Evolutionary conservation across 2,113 vertebrate species (phyloP).

Genomic region (Amphilophus citrinellus): DNA sequence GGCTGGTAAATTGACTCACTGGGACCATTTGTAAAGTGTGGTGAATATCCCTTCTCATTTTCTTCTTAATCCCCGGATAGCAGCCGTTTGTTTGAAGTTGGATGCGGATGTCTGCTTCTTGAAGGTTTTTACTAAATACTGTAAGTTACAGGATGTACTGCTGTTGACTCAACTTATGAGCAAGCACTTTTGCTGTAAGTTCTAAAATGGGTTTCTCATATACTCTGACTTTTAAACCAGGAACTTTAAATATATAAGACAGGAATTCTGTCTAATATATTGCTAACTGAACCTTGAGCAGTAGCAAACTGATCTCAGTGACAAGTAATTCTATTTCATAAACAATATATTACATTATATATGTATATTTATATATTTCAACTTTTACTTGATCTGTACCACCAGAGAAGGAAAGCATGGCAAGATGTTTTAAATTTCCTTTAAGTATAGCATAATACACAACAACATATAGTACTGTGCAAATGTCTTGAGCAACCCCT

Average conservation of each 20-base stretch:
- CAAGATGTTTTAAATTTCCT: not conserved
- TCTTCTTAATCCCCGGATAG: slow-evolving; percentile 40
- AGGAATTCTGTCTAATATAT: not conserved
- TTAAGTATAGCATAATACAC: not conserved
- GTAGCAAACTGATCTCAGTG: not conserved
- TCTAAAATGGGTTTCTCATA: not conserved
- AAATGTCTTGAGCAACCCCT: not conserved
- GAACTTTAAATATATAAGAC: too few relatives aligned
- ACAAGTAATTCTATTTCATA: not conserved
- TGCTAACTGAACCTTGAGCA: not conserved
- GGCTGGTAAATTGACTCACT: slow-evolving; percentile 47
- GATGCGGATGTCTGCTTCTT: not conserved
- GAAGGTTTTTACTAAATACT: slow-evolving; percentile 46
- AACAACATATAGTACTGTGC: not conserved
- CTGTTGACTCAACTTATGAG: slow-evolving; percentile 11
- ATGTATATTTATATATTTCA: not conserved
- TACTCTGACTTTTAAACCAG: not conserved
- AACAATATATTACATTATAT: not conserved
- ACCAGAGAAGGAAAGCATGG: not conserved
- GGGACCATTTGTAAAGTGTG: slow-evolving; percentile 53
- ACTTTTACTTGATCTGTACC: not conserved
- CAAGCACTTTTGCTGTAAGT: not conserved
- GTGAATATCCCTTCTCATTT: slow-evolving; percentile 50
- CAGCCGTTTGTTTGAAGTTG: slow-evolving; percentile 54
- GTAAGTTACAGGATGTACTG: slow-evolving; percentile 6